These are phyloP conservation scores for Tretioscincus oriximinensis DNA, from an alignment of 2,113 vertebrate species.

Conservation along the genomic window DNA sequence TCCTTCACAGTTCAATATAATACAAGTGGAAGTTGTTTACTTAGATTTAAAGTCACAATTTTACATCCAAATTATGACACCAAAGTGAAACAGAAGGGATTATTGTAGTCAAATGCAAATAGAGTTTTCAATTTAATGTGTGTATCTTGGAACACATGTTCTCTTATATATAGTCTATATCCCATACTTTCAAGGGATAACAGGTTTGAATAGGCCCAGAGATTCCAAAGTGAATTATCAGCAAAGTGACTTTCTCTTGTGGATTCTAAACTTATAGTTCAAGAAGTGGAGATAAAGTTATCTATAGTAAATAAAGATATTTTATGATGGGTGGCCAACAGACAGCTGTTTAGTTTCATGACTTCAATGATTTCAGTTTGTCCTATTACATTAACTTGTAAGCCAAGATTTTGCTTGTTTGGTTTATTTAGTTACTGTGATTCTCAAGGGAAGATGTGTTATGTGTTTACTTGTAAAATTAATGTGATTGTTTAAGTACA, in stretches of 20 bases:
- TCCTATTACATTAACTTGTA: background rate
- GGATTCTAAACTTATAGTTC: too few relatives aligned
- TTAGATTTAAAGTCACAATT: too few relatives aligned
- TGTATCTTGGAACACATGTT: background rate
- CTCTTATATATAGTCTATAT: background rate
- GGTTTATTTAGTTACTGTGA: background rate
- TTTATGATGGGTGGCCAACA: too few relatives aligned
- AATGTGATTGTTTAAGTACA: constrained; percentile 20
- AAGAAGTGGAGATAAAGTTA: too few relatives aligned
- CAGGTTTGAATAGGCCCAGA: too few relatives aligned
- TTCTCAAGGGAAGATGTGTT: background rate
- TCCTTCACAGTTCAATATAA: background rate
- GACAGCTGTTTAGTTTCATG: background rate
- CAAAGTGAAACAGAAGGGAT: background rate
- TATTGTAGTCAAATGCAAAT: background rate
- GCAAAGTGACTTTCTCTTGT: too few relatives aligned
- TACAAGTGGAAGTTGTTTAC: background rate
- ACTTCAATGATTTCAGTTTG: background rate
- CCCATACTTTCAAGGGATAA: background rate
- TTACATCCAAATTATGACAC: background rate
- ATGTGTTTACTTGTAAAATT: constrained; percentile 16
- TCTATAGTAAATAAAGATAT: too few relatives aligned
- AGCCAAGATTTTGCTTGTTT: background rate
- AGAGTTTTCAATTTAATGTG: too few relatives aligned
- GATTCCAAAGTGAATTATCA: too few relatives aligned